These are phyloP conservation scores for Ectemnius continuus DNA, from an alignment of 2,888 invertebrate genomes.

Conservation along the genomic window DNA sequence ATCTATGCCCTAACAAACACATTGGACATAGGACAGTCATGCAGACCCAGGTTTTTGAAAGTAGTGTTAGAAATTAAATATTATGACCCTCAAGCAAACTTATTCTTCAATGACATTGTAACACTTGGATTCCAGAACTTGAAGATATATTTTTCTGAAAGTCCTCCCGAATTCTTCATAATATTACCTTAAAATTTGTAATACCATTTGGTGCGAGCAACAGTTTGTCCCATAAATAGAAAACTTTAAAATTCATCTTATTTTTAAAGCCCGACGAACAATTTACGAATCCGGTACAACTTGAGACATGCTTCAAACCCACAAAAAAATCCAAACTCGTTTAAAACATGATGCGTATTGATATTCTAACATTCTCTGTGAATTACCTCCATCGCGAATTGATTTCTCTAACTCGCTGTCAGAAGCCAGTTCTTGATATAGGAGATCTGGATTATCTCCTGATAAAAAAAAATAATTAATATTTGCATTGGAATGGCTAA, in stretches of 20 bases:
- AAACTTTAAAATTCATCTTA: conserved; percentile 10
- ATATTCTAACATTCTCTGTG: conserved; percentile 27
- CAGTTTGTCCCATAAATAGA: background rate
- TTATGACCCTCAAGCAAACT: too few species aligned
- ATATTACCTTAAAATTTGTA: too few species aligned
- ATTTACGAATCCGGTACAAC: conserved; percentile 3
- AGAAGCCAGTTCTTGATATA: conserved; percentile 80
- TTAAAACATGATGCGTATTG: conserved; percentile 16
- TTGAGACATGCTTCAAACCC: conserved; percentile 47
- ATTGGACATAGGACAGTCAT: too few species aligned
- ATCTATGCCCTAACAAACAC: too few species aligned
- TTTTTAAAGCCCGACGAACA: conserved; percentile 7
- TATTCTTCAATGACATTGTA: too few species aligned
- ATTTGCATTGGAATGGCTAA: conserved; percentile 6
- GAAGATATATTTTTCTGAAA: conserved; percentile 2
- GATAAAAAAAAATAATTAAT: conserved; percentile 63
- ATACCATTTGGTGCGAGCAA: too few species aligned
- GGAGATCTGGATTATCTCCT: conserved; percentile 81
- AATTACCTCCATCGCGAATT: conserved; percentile 72
- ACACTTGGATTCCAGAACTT: too few species aligned
- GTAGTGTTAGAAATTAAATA: too few species aligned
- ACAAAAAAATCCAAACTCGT: conserved; percentile 13
- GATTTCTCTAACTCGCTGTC: conserved; percentile 73
- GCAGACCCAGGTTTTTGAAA: too few species aligned
- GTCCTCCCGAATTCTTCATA: background rate